phyloP scores from a whole-genome alignment of 2,888 invertebrate genomes.

The Sminthurides aquaticus region DNA sequence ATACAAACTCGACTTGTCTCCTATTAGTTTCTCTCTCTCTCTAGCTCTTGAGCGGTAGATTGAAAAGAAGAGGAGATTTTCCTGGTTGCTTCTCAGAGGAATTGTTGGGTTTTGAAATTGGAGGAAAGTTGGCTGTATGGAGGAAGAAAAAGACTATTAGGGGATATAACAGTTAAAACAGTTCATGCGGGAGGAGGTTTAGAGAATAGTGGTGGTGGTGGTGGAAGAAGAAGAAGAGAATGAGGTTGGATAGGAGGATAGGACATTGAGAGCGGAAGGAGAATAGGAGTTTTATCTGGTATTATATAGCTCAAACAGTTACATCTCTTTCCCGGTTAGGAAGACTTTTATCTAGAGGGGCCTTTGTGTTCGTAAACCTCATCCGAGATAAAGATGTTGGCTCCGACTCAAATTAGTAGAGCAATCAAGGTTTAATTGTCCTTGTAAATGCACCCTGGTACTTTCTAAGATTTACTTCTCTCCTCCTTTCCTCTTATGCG shows the following conservation, averaged over 20 bases:
- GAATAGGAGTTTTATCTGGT: not conserved
- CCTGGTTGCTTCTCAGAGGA: too few species aligned
- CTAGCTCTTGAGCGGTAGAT: too few species aligned
- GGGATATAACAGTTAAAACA: too few species aligned
- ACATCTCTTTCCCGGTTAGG: not conserved
- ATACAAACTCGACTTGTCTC: too few species aligned
- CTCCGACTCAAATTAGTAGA: slow-evolving; percentile 44
- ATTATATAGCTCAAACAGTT: not conserved
- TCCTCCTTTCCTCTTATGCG: slow-evolving; percentile 18
- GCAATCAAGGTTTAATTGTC: slow-evolving; percentile 44
- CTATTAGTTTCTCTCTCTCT: too few species aligned
- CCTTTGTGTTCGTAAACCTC: slow-evolving; percentile 24
- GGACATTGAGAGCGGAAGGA: not conserved
- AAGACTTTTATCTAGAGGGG: slow-evolving; percentile 16
- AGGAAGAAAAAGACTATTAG: too few species aligned
- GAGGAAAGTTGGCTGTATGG: too few species aligned
- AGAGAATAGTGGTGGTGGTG: too few species aligned
- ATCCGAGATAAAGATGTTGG: slow-evolving; percentile 42
- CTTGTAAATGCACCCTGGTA: slow-evolving; percentile 43
- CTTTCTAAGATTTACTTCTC: slow-evolving; percentile 39
- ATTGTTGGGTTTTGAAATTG: too few species aligned
- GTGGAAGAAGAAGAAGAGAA: not conserved
- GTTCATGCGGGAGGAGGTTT: too few species aligned
- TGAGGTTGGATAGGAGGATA: not conserved
- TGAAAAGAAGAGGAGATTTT: too few species aligned